Conservation (phyloP, 2,888 invertebrate species). For the Boloria euphrosyne region DNA sequence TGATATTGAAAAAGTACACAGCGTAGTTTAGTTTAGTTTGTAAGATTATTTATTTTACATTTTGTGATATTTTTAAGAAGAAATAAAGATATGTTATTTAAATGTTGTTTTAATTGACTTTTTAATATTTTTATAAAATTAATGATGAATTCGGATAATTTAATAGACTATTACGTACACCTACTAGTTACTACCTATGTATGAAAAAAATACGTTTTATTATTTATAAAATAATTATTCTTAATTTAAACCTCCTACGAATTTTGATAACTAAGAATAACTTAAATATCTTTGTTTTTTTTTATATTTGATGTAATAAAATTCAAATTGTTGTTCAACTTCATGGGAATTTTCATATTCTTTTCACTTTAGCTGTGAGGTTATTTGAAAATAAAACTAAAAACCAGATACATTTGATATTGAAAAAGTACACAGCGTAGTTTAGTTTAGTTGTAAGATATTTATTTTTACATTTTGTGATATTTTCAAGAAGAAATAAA, state of each 20-base stretch:
- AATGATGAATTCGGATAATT: neutral
- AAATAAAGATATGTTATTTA: slow-evolving; percentile 63
- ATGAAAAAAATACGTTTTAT: too few species aligned
- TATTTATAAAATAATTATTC: too few species aligned
- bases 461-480: slow-evolving; percentile 70
- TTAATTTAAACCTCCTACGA: too few species aligned
- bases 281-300: too few species aligned
- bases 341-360: too few species aligned
- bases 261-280: too few species aligned
- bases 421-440: slow-evolving; percentile 79
- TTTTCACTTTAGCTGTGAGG: slow-evolving; percentile 50
- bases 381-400: slow-evolving; percentile 32
- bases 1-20: slow-evolving; percentile 82
- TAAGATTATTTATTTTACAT: slow-evolving; percentile 61
- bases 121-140: neutral
- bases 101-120: neutral
- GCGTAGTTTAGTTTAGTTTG: slow-evolving; percentile 63
- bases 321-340: too few species aligned
- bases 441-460: slow-evolving; percentile 56
- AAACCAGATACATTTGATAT: slow-evolving; percentile 82
- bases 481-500: slow-evolving; percentile 68
- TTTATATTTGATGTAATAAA: too few species aligned
- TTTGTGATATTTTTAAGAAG: slow-evolving; percentile 71
- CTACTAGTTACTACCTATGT: too few species aligned
- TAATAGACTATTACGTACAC: too few species aligned